These are phyloP conservation scores for Aethina tumida DNA, from an alignment of 1,140 invertebrate genomes.

Conservation along the genomic window DNA sequence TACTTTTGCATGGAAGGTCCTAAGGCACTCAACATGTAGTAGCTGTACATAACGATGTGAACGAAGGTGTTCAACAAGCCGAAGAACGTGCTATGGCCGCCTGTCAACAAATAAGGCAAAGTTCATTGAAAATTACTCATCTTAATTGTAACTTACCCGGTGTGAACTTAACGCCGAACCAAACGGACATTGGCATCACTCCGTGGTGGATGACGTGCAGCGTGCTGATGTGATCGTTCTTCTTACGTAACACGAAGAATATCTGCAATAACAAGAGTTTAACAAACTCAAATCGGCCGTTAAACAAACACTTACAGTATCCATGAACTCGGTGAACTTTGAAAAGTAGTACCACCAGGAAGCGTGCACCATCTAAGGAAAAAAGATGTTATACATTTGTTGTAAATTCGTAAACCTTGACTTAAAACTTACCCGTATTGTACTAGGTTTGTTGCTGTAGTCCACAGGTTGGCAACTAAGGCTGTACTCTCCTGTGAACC, in stretches of 20 bases:
- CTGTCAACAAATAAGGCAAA: constrained; percentile 37
- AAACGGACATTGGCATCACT: constrained; percentile 84
- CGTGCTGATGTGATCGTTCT: constrained; percentile 73
- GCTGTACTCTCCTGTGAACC: constrained; percentile 85
- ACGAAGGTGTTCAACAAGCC: constrained; percentile 81
- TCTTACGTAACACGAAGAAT: constrained; percentile 78
- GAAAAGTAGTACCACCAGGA: constrained; percentile 98
- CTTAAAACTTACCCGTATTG: constrained; percentile 69
- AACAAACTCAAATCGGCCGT: constrained; percentile 3
- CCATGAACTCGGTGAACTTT: constrained; percentile 91
- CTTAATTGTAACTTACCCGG: constrained; percentile 49
- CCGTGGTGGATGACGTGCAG: constrained; percentile 90
- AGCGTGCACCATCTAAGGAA: constrained; percentile 50
- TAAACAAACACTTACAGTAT: constrained; percentile 66
- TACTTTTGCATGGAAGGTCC: constrained; percentile 77
- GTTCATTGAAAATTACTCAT: not conserved
- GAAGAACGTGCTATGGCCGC: constrained; percentile 71
- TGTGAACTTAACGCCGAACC: constrained; percentile 87
- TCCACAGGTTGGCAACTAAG: constrained; percentile 91
- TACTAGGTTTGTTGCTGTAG: constrained; percentile 80
- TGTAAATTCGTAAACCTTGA: not conserved
- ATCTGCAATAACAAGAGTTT: constrained; percentile 41
- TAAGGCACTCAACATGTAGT: constrained; percentile 78
- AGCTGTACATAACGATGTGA: constrained; percentile 85
- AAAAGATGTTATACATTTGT: constrained; percentile 15